Evolutionary conservation across 2,113 vertebrate genomes (phyloP), one percentile per base, ranked within the genome.

Genomic region (Brachyhypopomus gauderio): DNA sequence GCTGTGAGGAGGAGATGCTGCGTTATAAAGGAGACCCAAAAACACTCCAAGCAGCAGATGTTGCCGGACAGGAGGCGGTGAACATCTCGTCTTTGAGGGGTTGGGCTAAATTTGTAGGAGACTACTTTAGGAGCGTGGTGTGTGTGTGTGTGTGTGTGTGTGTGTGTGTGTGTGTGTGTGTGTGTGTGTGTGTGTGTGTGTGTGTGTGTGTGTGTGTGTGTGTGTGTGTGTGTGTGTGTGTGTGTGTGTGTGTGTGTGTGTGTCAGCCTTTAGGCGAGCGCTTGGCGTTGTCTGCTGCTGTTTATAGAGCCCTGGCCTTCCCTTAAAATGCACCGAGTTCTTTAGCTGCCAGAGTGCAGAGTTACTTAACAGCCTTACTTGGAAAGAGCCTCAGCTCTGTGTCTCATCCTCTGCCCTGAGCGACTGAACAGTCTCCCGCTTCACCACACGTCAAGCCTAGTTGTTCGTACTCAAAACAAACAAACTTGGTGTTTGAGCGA

Each of bases 301-400:
- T 88, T 87, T 92, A 92, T 92, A 91, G 92, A 85, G 72, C 73
- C 34, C 22, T 48, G 70, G 70, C 90, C 79, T 78, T 88, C 89
- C 84, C 80, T 59, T 89, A 86, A 88, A 91, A 90, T 91, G 83
- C 88, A 88, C 90, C 85, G 90, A 88, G 72, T 83, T 86, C 86
- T 87, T 85, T 87, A 88, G 84, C 85, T 81, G 82, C 77, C 66
- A 48, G 2, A 83, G 83, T 84, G 86, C 88, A 79, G 83, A 78
- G 85, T 90, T 90, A 90, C 90, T 88, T 70, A 86, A 76, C 69
- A n/a, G 82, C 84, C 84, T 83, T 81, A 82, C 88, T 85, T 63
- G 74, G 83, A 87, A 74, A 85, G 73, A 85, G 69, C 78, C 69
- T 75, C 22, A 80, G 72, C 58, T 79, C 78, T 62, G 63, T 23